A percentile compares a stretch with the other conserved stretches of the same genome.
Evolutionary conservation across 2,113 vertebrate genomes (phyloP).

Genomic region (Uropsilus gracilis): DNA sequence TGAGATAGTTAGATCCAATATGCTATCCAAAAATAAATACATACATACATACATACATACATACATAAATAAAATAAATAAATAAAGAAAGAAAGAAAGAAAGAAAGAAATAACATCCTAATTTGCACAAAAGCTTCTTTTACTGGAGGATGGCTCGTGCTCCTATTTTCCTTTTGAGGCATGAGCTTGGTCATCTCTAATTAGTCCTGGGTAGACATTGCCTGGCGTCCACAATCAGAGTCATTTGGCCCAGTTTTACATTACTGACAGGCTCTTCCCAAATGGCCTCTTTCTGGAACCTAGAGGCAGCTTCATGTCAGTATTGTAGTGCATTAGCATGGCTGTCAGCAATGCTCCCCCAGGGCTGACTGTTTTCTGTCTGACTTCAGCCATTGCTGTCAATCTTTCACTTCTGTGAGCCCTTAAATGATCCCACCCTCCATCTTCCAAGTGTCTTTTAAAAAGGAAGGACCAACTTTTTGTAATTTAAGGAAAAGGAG

Average conservation of each 20-base stretch:
- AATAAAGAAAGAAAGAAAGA: no score
- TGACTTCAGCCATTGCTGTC: conserved; percentile 53
- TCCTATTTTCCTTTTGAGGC: conserved; percentile 61
- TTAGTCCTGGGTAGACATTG: conserved; percentile 37
- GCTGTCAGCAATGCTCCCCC: conserved; percentile 64
- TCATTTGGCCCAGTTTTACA: conserved; percentile 64
- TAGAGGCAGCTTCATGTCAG: conserved; percentile 66
- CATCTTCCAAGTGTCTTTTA: not conserved
- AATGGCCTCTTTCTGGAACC: conserved; percentile 60
- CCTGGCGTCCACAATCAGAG: conserved; percentile 43
- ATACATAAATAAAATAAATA: no score
- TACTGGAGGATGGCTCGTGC: conserved; percentile 47
- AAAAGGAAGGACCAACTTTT: conserved; percentile 66
- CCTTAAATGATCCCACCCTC: conserved; percentile 48
- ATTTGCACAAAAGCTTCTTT: conserved; percentile 57
- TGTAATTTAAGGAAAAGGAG: conserved; percentile 63
- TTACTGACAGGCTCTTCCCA: conserved; percentile 68
- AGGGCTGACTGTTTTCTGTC: conserved; percentile 62
- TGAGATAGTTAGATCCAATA: conserved; percentile 64
- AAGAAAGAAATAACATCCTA: conserved; percentile 51
- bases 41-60: no score
- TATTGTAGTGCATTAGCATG: not conserved
- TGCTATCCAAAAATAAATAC: no score
- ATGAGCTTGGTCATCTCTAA: not conserved
- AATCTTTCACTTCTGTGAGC: conserved; percentile 62